A percentile compares a stretch with the other conserved stretches of the same genome.
Conservation (phyloP, 2,113 vertebrate genomes). For the Oreotrochilus melanogaster region DNA sequence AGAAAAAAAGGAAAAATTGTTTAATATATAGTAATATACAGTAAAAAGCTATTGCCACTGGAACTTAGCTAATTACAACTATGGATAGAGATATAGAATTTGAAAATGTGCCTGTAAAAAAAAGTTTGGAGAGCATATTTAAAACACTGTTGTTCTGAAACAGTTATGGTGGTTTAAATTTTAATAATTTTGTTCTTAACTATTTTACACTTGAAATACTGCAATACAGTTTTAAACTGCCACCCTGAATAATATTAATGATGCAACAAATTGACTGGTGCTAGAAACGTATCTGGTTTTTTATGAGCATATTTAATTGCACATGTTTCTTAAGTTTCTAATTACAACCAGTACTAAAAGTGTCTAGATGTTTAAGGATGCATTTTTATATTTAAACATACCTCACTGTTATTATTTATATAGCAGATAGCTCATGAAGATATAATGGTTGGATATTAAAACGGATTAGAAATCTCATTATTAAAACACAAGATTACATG, state of each 20-base stretch:
- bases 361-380: slow-evolving; percentile 51
- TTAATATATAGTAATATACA: not conserved
- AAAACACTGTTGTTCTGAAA: not conserved
- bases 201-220: slow-evolving; percentile 54
- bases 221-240: slow-evolving; percentile 38
- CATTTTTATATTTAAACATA: slow-evolving; percentile 65
- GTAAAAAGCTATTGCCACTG: not conserved
- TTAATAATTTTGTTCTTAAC: slow-evolving; percentile 17
- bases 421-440: slow-evolving; percentile 63
- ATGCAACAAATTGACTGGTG: slow-evolving; percentile 67
- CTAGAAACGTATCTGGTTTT: slow-evolving; percentile 53
- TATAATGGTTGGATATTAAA: slow-evolving; percentile 62
- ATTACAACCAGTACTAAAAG: slow-evolving; percentile 75
- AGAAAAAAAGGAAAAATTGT: not conserved
- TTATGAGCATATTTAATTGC: slow-evolving; percentile 72
- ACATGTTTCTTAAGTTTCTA: slow-evolving; percentile 73
- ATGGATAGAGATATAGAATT: not conserved
- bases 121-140: not conserved
- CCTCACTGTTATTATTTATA: slow-evolving; percentile 72
- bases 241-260: slow-evolving; percentile 68
- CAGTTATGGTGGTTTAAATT: slow-evolving; percentile 1
- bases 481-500: slow-evolving; percentile 58
- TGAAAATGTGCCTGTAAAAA: not conserved
- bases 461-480: slow-evolving; percentile 68
- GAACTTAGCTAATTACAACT: not conserved